Conservation (phyloP, 1,140 invertebrate species). For the Araneus ventricosus region DNA sequence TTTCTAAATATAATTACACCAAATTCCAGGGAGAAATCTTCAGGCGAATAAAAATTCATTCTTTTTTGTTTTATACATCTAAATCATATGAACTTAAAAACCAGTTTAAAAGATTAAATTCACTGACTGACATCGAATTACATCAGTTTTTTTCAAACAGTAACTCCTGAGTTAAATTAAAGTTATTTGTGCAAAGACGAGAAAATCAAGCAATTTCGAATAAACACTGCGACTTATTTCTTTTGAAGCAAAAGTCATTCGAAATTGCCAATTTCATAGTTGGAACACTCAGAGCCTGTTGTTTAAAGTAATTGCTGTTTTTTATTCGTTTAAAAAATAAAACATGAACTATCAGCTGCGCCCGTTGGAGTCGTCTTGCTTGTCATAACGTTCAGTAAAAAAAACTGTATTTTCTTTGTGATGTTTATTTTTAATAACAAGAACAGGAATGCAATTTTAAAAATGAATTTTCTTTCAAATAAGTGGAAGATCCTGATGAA, state of each 20-base stretch:
- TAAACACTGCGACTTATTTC: not conserved
- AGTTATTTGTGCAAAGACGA: not conserved
- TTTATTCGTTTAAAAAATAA: not conserved
- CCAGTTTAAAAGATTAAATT: not conserved
- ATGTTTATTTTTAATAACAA: not conserved
- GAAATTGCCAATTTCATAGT: slow-evolving; percentile 7
- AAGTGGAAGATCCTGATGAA: not conserved
- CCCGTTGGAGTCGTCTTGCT: not conserved
- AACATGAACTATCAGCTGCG: not conserved
- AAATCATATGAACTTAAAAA: not conserved
- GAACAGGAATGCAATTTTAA: not conserved
- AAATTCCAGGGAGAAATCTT: not conserved
- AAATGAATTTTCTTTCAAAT: not conserved
- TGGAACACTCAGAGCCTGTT: not conserved
- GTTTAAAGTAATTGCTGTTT: not conserved
- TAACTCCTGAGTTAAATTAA: not conserved
- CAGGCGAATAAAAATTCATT: not conserved
- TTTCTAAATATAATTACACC: not conserved
- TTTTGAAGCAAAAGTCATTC: not conserved
- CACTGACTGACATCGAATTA: not conserved
- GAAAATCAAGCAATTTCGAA: not conserved
- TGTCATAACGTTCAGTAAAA: not conserved
- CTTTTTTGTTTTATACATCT: not conserved
- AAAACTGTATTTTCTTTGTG: not conserved
- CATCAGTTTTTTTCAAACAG: not conserved